phyloP scores from a whole-genome alignment of 2,888 invertebrate genomes.

The Polietes domitor region DNA sequence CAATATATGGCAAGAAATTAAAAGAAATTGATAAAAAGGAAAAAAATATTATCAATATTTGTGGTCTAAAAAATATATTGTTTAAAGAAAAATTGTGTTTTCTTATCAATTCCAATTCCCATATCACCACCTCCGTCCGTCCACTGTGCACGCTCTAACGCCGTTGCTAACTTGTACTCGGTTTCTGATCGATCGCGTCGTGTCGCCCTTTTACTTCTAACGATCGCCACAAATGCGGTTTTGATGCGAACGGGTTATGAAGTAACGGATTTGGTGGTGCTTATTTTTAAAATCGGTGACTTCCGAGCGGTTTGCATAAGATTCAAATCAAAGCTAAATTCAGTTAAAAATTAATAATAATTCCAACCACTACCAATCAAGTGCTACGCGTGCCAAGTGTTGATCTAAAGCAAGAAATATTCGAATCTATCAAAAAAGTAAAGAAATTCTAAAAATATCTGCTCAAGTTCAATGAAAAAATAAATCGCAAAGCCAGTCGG shows the following conservation, averaged over 20 bases:
- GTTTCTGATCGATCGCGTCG: not conserved
- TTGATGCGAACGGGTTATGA: slow-evolving; percentile 17
- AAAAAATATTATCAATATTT: slow-evolving; percentile 24
- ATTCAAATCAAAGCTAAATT: not conserved
- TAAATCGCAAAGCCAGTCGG: not conserved
- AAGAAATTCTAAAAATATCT: not conserved
- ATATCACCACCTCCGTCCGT: not conserved
- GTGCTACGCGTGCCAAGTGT: not conserved
- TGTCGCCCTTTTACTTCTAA: too few species aligned
- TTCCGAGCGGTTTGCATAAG: not conserved
- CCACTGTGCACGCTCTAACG: not conserved
- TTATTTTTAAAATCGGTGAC: not conserved
- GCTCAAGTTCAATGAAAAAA: not conserved
- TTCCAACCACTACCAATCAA: not conserved
- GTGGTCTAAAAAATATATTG: not conserved
- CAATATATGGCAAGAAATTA: not conserved
- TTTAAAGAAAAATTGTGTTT: slow-evolving; percentile 21
- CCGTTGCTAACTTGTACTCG: not conserved
- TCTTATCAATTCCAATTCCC: slow-evolving; percentile 3
- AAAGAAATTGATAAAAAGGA: slow-evolving; percentile 35
- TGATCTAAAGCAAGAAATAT: not conserved
- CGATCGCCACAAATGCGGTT: slow-evolving; percentile 16
- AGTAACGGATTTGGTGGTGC: not conserved
- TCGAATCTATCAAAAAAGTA: not conserved
- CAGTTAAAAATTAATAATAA: not conserved